phyloP scores from a whole-genome alignment of 2,888 invertebrate genomes.

The Sycophila texana region DNA sequence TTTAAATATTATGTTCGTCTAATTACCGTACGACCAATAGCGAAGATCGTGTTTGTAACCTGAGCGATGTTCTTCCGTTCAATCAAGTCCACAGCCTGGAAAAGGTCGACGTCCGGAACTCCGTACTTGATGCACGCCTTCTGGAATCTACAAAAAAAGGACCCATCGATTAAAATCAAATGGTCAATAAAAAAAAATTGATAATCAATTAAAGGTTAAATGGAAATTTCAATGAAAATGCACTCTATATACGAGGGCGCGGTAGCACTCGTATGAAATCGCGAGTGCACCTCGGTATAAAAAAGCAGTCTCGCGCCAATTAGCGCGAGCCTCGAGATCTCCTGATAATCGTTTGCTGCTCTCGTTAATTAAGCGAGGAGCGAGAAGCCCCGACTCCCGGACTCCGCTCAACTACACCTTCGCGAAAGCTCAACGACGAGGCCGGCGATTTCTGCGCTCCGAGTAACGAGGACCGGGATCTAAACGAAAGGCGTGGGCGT shows the following conservation, averaged over 20 bases:
- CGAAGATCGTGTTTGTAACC: constrained; percentile 91
- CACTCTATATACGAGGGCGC: no score
- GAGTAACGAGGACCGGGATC: constrained; percentile 40
- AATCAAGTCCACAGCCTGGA: constrained; percentile 94
- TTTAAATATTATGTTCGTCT: no score
- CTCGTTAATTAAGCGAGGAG: constrained; percentile 32
- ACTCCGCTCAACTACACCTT: no score
- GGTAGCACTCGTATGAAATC: no score
- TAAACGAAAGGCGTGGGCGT: constrained; percentile 48
- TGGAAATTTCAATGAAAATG: background rate
- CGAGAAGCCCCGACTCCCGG: background rate
- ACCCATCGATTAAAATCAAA: background rate
- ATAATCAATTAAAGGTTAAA: background rate
- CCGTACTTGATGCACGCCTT: constrained; percentile 89
- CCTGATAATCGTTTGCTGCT: constrained; percentile 24
- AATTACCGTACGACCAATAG: constrained; percentile 89
- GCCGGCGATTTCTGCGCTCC: constrained; percentile 50
- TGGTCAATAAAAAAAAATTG: background rate
- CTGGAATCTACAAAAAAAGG: constrained; percentile 81
- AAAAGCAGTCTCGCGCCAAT: background rate
- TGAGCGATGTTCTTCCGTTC: constrained; percentile 92
- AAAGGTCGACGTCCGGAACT: constrained; percentile 89
- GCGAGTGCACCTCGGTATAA: no score
- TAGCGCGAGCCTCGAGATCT: constrained; percentile 4
- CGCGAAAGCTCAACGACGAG: background rate